Base-by-base conservation (phyloP, 1,140 invertebrate species). In the Aphidius ervi region DNA sequence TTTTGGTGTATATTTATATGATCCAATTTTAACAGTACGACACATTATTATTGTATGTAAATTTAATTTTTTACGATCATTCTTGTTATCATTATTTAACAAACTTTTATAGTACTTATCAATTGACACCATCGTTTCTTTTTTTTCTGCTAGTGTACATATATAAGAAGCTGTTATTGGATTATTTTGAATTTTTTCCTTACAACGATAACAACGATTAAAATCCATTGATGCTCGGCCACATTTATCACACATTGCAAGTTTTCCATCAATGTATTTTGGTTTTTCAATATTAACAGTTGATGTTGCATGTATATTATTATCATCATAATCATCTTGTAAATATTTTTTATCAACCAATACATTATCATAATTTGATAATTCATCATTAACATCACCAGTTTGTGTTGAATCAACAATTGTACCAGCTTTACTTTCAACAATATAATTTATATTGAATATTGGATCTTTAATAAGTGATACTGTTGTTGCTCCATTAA, bases 361-460 rank as follows among this genome's bases (percentile, higher is more conserved):
- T 40, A 40, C 37, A 62, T 20, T 52, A 5, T 52, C 46, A 31
- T 31, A 2, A 55, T 49, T 45, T 31, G 23, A 31, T 31, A 31
- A 4, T 31, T 60, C 67, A 8, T 65, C 59, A 57, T 41, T 68
- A 56, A 68, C 61, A 3, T 69, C 72, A 55, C 64, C 59, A 62
- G 61, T 63, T 10, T 68, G 61, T 54, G 47, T 55, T 42, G n/a
- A 67, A n/a, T 60, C 52, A 52, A 47, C 62, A 43, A 65, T 59
- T 16, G 50, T 58, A 40, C 67, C 62, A 1, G 46, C 41, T 58
- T 58, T 61, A 59, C 61, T 84, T 16, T 87, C 87, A 37, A 90
- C 88, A 65, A 91, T 85, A 68, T 89, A 90, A 73, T 91, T 87
- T 66, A 91, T 88, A 68, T 87, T 87, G 66, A 86, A 81, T 31